Conservation (phyloP, 1,140 invertebrate genomes). For the Bombus picipes region DNA sequence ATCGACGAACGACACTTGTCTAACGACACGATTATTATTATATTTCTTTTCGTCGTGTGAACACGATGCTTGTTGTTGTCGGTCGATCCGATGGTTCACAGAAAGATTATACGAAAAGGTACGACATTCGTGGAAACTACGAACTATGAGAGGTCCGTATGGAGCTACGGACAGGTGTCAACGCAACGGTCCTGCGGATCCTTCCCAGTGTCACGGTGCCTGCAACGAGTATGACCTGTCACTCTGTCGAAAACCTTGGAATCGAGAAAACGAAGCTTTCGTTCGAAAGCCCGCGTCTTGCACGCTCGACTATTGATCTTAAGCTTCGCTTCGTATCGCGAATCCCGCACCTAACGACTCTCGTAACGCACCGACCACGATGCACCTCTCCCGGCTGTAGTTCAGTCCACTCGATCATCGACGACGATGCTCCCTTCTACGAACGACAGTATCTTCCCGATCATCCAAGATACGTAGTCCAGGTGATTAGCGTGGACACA, state of each 20-base stretch:
- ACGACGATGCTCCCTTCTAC: neutral
- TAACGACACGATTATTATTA: neutral
- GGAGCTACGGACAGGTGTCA: slow-evolving; percentile 23
- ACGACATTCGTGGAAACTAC: neutral
- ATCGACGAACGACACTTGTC: slow-evolving; percentile 20
- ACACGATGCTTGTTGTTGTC: neutral
- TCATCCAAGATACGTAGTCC: neutral
- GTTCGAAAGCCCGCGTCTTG: slow-evolving; percentile 42
- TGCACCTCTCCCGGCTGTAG: neutral
- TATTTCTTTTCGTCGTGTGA: neutral
- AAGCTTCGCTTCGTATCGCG: slow-evolving; percentile 48
- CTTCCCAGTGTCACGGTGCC: neutral
- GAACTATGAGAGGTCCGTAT: slow-evolving; percentile 15
- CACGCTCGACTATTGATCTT: slow-evolving; percentile 50
- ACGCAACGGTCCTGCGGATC: neutral
- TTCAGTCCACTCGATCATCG: neutral
- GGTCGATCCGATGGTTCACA: neutral
- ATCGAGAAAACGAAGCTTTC: neutral
- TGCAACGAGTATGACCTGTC: slow-evolving; percentile 14
- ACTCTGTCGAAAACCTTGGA: neutral
- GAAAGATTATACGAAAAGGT: neutral
- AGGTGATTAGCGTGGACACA: neutral
- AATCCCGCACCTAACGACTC: slow-evolving; percentile 40
- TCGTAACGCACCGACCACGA: slow-evolving; percentile 10
- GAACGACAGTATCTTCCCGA: no score